A percentile compares a stretch with the other conserved stretches of the same genome.
Conservation (phyloP, 2,113 vertebrate genomes). For the Dicaeum eximium region DNA sequence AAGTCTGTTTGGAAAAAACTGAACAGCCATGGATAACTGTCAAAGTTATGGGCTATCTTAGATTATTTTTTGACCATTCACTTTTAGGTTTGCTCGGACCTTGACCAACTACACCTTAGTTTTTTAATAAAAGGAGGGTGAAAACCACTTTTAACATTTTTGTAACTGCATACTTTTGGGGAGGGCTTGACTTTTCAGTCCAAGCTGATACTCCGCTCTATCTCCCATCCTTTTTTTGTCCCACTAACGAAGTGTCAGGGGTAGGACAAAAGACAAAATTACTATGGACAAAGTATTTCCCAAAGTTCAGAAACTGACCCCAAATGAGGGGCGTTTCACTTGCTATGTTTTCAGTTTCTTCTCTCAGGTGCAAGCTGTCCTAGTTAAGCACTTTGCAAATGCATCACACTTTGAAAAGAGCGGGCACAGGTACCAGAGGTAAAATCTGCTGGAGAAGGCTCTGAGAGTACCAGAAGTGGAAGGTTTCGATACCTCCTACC, state of each 20-base stretch:
- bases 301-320: background rate
- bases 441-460: background rate
- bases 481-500: background rate
- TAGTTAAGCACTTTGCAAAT: background rate
- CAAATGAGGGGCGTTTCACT: background rate
- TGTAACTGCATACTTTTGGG: background rate
- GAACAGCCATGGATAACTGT: background rate
- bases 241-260: background rate
- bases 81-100: fast-evolving
- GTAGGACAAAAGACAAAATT: background rate
- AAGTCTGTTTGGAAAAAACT: background rate
- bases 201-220: background rate
- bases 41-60: background rate
- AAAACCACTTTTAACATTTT: background rate
- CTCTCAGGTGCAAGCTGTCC: background rate
- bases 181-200: background rate
- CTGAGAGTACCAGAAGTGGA: background rate
- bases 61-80: background rate
- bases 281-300: background rate
- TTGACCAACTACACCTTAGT: background rate
- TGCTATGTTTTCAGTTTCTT: background rate
- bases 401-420: background rate
- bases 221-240: background rate
- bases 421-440: background rate
- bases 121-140: background rate